Evolutionary conservation across 2,797 vertebrate genomes (phyloP).

Genomic region (Lophotriccus pileatus): DNA sequence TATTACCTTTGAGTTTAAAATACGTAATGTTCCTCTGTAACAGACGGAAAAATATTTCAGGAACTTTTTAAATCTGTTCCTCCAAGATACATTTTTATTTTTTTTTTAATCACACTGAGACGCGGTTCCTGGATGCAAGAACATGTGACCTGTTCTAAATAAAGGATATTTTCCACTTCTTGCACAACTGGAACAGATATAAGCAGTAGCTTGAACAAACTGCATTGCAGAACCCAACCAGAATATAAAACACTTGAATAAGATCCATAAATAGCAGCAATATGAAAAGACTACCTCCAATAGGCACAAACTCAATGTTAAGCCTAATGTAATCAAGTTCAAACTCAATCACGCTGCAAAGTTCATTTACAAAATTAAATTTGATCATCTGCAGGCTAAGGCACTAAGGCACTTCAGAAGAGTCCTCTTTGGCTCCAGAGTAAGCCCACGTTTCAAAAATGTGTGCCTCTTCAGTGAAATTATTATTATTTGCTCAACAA

Average conservation of each 20-base stretch:
- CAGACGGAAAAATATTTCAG: slow-evolving; percentile 69
- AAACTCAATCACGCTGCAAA: slow-evolving; percentile 65
- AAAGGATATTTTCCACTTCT: slow-evolving; percentile 86
- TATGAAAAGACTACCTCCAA: slow-evolving; percentile 67
- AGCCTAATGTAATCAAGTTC: slow-evolving; percentile 68
- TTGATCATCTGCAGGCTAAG: slow-evolving; percentile 49
- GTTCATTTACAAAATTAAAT: slow-evolving; percentile 66
- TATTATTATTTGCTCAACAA: background rate
- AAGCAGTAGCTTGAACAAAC: slow-evolving; percentile 78
- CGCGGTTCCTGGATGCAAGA: slow-evolving; percentile 76
- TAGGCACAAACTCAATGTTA: slow-evolving; percentile 45
- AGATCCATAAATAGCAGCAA: slow-evolving; percentile 73
- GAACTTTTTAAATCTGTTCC: slow-evolving; percentile 76
- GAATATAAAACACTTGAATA: slow-evolving; percentile 69
- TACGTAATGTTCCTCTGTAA: slow-evolving; percentile 53
- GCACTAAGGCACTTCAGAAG: slow-evolving; percentile 14
- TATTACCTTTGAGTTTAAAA: slow-evolving; percentile 61
- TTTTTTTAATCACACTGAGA: slow-evolving; percentile 64
- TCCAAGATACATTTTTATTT: slow-evolving; percentile 71
- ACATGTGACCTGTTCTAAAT: slow-evolving; percentile 84
- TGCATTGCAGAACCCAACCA: slow-evolving; percentile 71
- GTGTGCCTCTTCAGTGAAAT: background rate
- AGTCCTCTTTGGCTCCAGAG: slow-evolving; percentile 24
- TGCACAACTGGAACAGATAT: slow-evolving; percentile 83
- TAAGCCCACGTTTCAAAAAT: background rate